A percentile compares a stretch with the other conserved stretches of the same genome.
Evolutionary conservation across 2,113 vertebrate species (phyloP).

Genomic region (Piaya cayana): DNA sequence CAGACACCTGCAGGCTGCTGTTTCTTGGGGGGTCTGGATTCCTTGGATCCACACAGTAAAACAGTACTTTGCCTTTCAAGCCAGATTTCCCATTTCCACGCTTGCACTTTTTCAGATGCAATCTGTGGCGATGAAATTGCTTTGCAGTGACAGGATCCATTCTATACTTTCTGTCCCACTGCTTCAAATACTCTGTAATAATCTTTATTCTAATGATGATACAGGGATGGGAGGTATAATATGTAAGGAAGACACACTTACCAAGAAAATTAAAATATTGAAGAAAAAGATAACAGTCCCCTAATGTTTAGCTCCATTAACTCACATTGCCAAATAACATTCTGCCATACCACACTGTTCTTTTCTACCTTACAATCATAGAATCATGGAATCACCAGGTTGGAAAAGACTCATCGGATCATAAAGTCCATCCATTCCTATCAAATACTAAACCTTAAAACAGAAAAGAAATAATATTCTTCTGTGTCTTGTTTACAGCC

Average conservation of each 20-base stretch:
- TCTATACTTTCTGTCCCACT: background rate
- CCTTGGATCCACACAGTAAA: background rate
- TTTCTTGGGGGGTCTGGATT: background rate
- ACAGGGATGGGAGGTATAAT: background rate
- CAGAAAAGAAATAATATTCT: background rate
- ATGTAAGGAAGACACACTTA: background rate
- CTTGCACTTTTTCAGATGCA: background rate
- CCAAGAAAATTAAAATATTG: background rate
- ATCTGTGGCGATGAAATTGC: background rate
- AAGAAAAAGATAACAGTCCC: background rate
- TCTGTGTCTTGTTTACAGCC: background rate
- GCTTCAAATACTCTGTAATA: background rate
- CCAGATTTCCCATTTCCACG: background rate
- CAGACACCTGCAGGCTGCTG: background rate
- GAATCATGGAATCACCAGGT: too few species aligned
- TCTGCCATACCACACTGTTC: background rate
- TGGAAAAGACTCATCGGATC: too few species aligned
- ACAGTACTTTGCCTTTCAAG: background rate
- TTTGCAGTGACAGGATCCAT: background rate
- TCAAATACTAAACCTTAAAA: too few species aligned
- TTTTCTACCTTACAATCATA: too few species aligned
- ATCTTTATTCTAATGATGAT: background rate
- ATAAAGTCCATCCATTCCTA: too few species aligned
- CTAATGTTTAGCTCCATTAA: background rate
- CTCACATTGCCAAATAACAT: background rate